phyloP scores from a whole-genome alignment of 2,797 vertebrate genomes.

The Mormyrus proboscirostris region DNA sequence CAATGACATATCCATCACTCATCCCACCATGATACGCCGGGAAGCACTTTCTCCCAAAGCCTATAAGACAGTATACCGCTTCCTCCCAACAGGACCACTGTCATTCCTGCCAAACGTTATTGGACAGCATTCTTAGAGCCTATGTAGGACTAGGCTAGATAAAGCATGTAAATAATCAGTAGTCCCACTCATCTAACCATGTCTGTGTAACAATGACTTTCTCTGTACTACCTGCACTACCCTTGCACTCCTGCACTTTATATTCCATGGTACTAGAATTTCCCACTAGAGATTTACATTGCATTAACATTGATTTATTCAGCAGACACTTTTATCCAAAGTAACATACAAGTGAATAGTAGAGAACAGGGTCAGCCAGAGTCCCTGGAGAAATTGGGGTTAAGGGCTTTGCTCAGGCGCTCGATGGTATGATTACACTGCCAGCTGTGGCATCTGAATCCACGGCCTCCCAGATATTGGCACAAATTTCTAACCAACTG shows the following conservation, averaged over 20 bases:
- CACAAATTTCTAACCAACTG: not conserved
- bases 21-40: not conserved
- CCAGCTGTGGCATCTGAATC: not conserved
- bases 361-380: not conserved
- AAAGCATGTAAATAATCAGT: not conserved
- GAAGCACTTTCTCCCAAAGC: not conserved
- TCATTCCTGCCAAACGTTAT: not conserved
- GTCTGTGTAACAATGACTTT: not conserved
- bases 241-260: not conserved
- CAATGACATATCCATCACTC: not conserved
- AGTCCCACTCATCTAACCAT: not conserved
- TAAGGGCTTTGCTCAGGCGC: not conserved
- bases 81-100: not conserved
- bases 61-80: not conserved
- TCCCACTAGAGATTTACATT: not conserved
- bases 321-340: not conserved
- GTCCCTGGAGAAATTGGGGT: not conserved
- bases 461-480: not conserved
- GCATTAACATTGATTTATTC: not conserved
- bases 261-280: not conserved
- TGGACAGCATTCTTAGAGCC: not conserved
- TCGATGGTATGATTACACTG: not conserved
- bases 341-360: not conserved
- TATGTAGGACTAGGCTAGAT: not conserved
- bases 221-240: not conserved